Evolutionary conservation across 2,113 vertebrate genomes (phyloP).

Genomic region (Struthio camelus): DNA sequence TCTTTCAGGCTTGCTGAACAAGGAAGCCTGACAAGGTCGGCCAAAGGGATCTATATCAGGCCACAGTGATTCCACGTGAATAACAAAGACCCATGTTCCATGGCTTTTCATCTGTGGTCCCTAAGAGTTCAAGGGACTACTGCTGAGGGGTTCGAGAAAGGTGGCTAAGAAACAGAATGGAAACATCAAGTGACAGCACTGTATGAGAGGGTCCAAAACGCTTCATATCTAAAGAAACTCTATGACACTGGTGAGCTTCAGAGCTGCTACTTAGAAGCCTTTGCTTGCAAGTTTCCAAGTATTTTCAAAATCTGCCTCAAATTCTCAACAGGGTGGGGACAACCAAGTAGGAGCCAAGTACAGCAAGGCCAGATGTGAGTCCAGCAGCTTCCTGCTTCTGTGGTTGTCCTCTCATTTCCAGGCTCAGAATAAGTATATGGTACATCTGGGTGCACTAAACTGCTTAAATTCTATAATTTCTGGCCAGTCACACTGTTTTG

Average conservation of each 20-base stretch:
- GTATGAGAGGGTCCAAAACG: neutral
- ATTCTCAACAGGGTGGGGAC: neutral
- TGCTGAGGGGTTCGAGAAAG: neutral
- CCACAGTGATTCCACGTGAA: neutral
- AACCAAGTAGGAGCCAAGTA: neutral
- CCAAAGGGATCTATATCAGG: neutral
- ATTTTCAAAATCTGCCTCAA: neutral
- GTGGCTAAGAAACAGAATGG: neutral
- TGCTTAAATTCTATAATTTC: neutral
- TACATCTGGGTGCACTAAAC: neutral
- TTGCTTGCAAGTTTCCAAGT: neutral
- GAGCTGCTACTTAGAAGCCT: neutral
- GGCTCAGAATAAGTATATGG: neutral
- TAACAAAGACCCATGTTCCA: neutral
- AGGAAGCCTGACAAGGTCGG: neutral
- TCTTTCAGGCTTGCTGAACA: neutral
- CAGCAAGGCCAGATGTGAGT: neutral
- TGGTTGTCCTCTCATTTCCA: neutral
- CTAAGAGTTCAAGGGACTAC: neutral
- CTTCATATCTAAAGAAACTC: neutral
- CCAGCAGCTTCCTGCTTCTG: neutral
- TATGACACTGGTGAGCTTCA: neutral
- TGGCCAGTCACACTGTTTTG: neutral
- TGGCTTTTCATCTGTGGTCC: neutral
- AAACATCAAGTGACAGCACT: neutral